Conservation (phyloP, 2,797 vertebrate genomes). For the Danio albolineatus region DNA sequence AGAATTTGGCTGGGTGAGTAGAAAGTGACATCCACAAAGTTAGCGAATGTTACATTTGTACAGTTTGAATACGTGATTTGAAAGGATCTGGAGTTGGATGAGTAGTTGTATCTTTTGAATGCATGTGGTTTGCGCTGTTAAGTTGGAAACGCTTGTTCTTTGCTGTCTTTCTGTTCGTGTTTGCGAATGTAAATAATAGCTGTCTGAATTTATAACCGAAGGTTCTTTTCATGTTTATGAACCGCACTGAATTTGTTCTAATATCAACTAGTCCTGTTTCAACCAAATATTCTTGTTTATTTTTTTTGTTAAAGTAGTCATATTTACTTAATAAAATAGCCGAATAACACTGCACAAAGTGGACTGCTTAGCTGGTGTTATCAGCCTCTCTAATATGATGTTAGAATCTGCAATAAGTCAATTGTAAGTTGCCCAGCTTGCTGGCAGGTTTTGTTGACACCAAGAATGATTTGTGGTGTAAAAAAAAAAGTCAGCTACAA, state of each 20-base stretch:
- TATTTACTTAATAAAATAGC: not conserved
- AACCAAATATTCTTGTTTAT: not conserved
- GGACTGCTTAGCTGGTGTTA: too few species aligned
- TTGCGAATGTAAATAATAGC: not conserved
- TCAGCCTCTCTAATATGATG: too few species aligned
- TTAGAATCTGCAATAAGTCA: too few species aligned
- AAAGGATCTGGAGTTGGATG: not conserved
- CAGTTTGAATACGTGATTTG: not conserved
- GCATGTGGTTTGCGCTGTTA: not conserved
- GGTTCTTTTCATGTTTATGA: not conserved
- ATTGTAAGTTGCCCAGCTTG: not conserved
- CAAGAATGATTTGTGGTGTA: not conserved
- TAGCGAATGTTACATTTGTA: not conserved
- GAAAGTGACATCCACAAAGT: not conserved
- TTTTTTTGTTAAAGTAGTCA: not conserved
- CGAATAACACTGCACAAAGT: not conserved
- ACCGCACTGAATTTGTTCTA: not conserved
- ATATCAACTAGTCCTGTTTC: not conserved
- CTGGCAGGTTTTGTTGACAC: not conserved
- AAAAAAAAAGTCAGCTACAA: not conserved
- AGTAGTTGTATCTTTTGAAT: not conserved
- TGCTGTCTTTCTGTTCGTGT: not conserved
- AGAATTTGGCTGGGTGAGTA: constrained; percentile 34
- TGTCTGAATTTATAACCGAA: not conserved
- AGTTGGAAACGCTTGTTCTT: not conserved